Evolutionary conservation across 2,888 invertebrate species (phyloP).

Genomic region (Sericinus montela): DNA sequence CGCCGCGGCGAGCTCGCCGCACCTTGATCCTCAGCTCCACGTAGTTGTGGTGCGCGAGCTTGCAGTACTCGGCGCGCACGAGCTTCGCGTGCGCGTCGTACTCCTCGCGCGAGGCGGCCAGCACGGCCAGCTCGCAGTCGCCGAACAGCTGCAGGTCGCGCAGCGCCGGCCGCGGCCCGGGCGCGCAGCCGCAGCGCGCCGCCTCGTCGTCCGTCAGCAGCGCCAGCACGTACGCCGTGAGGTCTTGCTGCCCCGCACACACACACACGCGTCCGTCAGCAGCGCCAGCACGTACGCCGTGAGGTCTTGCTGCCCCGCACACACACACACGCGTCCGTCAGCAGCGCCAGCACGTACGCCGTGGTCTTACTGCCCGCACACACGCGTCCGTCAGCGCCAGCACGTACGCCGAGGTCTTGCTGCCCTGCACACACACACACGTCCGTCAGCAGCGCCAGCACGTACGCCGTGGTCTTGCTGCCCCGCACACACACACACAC

Average conservation of each 20-base stretch:
- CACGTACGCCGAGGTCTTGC: too few relatives aligned
- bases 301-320: too few relatives aligned
- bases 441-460: too few relatives aligned
- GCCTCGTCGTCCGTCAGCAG: constrained; percentile 66
- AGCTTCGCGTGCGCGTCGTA: constrained; percentile 63
- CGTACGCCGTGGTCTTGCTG: too few relatives aligned
- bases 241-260: constrained; percentile 49
- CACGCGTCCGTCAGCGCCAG: too few relatives aligned
- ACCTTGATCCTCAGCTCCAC: constrained; percentile 61
- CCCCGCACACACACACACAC: too few relatives aligned
- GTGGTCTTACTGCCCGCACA: too few relatives aligned
- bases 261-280: too few relatives aligned
- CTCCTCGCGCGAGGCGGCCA: constrained; percentile 52
- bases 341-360: too few relatives aligned
- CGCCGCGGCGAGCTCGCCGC: neutral
- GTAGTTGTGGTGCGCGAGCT: constrained; percentile 46
- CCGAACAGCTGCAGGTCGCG: constrained; percentile 63
- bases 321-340: too few relatives aligned
- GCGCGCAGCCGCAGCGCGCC: constrained; percentile 43
- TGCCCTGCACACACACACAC: too few relatives aligned
- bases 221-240: constrained; percentile 61
- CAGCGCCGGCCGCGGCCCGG: constrained; percentile 27
- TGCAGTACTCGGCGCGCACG: constrained; percentile 59
- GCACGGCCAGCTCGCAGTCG: constrained; percentile 65
- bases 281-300: too few relatives aligned